phyloP scores from a whole-genome alignment of 2,113 vertebrate genomes.

The Rhinolophus sinicus region DNA sequence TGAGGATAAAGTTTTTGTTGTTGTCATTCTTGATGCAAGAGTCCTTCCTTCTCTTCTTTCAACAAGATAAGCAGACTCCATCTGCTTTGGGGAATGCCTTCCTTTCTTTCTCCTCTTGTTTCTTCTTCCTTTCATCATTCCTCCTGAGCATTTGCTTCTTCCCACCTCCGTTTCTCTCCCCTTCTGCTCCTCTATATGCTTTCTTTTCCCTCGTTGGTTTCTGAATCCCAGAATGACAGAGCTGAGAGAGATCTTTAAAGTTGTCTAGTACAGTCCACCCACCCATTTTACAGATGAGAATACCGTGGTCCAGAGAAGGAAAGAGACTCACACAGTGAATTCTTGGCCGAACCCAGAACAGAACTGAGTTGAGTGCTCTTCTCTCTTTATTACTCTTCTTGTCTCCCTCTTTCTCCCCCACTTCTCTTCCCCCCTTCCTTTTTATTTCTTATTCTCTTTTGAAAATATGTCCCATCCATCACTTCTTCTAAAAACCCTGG shows the following conservation, averaged over 20 bases:
- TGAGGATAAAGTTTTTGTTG: background rate
- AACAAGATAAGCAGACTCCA: background rate
- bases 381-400: background rate
- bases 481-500: slow-evolving; percentile 32
- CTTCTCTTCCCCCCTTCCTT: background rate
- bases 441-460: background rate
- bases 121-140: background rate
- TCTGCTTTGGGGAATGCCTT: background rate
- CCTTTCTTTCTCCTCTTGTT: background rate
- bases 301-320: background rate
- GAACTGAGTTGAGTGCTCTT: background rate
- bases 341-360: background rate
- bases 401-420: background rate
- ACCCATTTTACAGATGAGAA: background rate
- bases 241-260: background rate
- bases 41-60: background rate
- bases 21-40: background rate
- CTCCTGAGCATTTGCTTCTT: background rate
- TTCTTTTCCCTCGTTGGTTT: background rate
- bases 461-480: background rate
- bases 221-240: background rate
- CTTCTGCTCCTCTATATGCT: background rate
- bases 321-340: background rate
- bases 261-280: background rate
- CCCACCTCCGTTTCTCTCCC: background rate